phyloP scores from a whole-genome alignment of 2,113 vertebrate genomes.

The Caretta caretta region DNA sequence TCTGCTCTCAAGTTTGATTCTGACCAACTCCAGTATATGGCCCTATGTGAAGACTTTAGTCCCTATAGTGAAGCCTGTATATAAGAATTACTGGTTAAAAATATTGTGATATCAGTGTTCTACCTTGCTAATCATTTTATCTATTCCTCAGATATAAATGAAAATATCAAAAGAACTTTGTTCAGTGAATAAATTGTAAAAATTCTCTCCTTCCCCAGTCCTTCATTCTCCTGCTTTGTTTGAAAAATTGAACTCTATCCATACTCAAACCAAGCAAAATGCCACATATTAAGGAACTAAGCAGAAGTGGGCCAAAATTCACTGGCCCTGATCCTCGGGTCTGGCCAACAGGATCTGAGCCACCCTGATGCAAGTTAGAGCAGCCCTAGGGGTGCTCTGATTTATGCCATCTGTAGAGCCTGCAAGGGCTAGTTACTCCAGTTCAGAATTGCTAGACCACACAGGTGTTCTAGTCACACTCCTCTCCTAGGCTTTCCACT shows the following conservation, averaged over 20 bases:
- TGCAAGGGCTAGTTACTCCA: neutral
- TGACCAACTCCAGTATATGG: neutral
- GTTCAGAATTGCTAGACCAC: neutral
- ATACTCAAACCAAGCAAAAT: neutral
- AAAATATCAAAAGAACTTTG: neutral
- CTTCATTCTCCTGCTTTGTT: neutral
- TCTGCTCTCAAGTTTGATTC: neutral
- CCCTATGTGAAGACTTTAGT: neutral
- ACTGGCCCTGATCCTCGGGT: neutral
- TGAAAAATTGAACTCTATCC: neutral
- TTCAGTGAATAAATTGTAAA: neutral
- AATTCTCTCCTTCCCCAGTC: neutral
- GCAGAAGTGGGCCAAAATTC: neutral
- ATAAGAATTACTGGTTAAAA: neutral
- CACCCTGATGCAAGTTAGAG: neutral
- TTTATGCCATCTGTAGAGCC: neutral
- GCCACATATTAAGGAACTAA: neutral
- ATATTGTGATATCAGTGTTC: neutral
- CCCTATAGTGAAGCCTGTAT: no score
- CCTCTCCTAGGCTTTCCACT: neutral
- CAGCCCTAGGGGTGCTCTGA: neutral
- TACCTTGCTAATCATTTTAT: neutral
- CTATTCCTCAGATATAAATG: neutral
- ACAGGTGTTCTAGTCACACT: neutral
- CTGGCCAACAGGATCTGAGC: neutral